Evolutionary conservation across 2,797 vertebrate genomes (phyloP).

Genomic region (Knipowitschia caucasica): DNA sequence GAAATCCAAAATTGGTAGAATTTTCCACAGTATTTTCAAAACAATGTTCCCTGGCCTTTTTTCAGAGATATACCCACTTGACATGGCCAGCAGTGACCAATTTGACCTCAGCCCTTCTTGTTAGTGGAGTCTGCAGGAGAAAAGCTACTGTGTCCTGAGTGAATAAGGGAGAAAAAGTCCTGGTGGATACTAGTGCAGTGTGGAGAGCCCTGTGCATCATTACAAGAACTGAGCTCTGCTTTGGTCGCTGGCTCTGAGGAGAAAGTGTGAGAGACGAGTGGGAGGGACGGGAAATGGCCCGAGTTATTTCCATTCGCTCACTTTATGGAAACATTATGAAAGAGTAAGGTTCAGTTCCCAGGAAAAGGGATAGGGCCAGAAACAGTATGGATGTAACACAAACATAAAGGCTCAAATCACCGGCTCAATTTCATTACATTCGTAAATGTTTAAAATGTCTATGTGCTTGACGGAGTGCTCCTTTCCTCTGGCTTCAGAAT

Average conservation of each 20-base stretch:
- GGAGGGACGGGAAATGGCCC: conserved; percentile 61
- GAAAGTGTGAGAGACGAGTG: conserved; percentile 34
- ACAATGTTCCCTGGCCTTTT: conserved; percentile 9
- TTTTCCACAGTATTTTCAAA: conserved; percentile 9
- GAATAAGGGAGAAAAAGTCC: conserved; percentile 24
- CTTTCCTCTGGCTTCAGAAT: too few species aligned
- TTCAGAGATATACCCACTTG: conserved; percentile 24
- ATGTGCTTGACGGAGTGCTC: not conserved
- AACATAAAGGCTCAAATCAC: not conserved
- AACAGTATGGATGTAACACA: conserved; percentile 35
- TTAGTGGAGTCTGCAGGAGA: conserved; percentile 19
- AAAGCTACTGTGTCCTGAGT: conserved; percentile 21
- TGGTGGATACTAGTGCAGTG: conserved; percentile 40
- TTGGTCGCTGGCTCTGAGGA: conserved; percentile 47
- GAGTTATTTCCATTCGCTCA: conserved; percentile 77
- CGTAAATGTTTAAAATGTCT: not conserved
- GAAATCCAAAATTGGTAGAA: conserved; percentile 3
- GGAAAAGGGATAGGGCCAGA: conserved; percentile 47
- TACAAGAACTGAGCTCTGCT: conserved; percentile 54
- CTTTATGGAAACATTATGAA: conserved; percentile 73
- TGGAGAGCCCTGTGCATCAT: conserved; percentile 57
- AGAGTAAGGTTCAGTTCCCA: conserved; percentile 68
- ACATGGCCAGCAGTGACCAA: conserved; percentile 23
- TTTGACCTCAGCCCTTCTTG: conserved; percentile 34
- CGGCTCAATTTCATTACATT: not conserved